Percentiles rank a stretch among this genome's conserved stretches.
Conservation (phyloP, 2,888 invertebrate species). For the Acanthosepion esculentum region DNA sequence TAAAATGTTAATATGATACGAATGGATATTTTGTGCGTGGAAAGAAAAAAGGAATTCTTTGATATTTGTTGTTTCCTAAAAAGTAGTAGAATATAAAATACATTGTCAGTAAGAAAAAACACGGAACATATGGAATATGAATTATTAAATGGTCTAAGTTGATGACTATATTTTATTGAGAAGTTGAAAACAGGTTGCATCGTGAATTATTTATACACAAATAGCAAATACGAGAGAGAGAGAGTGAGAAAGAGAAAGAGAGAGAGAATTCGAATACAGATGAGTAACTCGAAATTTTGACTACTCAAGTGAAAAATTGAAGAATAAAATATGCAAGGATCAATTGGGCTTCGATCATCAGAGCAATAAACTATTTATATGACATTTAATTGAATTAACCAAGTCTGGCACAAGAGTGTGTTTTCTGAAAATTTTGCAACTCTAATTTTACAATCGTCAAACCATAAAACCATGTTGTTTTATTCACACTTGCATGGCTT, state of each 20-base stretch:
- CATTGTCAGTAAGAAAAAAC: neutral
- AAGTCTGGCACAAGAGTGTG: neutral
- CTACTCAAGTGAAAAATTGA: neutral
- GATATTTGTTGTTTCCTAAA: neutral
- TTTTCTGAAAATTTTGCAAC: neutral
- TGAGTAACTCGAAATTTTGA: slow-evolving; percentile 2
- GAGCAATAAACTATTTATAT: neutral
- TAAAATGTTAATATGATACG: neutral
- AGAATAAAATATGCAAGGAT: neutral
- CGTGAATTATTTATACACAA: neutral
- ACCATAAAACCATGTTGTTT: neutral
- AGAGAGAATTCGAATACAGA: neutral
- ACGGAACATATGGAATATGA: neutral
- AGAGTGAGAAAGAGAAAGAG: neutral
- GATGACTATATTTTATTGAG: neutral
- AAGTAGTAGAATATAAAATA: neutral
- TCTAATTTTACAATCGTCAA: neutral
- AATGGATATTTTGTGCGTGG: neutral
- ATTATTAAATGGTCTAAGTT: neutral
- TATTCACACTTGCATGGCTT: too few species aligned
- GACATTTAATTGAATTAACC: neutral
- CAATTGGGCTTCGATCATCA: neutral
- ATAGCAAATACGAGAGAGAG: neutral
- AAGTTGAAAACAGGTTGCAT: neutral
- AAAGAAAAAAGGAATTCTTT: neutral